A percentile compares a stretch with the other conserved stretches of the same genome.
phyloP scores from a whole-genome alignment of 2,113 vertebrate genomes.

The Brachyhypopomus occidentalis region DNA sequence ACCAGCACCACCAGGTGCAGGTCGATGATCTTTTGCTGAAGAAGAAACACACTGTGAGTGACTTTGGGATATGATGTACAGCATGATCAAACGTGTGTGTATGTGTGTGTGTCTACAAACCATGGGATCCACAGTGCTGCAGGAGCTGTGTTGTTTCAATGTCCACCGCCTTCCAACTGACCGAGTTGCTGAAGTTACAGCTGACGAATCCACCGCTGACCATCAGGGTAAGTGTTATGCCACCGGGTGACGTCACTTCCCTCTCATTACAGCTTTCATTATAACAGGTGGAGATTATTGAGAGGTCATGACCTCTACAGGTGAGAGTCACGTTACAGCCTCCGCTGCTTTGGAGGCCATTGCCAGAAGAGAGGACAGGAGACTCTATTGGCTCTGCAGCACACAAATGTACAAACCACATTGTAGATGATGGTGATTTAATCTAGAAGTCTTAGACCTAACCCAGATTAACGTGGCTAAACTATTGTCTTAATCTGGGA shows the following conservation, averaged over 20 bases:
- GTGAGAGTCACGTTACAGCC: constrained; percentile 20
- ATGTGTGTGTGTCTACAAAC: no score
- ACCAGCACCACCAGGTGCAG: no score
- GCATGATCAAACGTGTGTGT: no score
- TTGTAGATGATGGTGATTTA: not conserved
- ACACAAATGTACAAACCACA: not conserved
- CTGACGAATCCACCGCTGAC: not conserved
- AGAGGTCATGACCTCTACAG: not conserved
- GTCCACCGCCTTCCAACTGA: constrained; percentile 23
- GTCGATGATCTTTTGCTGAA: no score
- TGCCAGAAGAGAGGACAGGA: not conserved
- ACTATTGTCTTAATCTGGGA: no score
- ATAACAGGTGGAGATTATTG: not conserved
- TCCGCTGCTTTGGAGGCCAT: not conserved
- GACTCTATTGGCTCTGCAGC: constrained; percentile 1
- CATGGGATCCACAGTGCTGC: no score
- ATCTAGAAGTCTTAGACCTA: no score
- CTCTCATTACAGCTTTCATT: constrained; percentile 2
- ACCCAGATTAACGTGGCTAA: no score
- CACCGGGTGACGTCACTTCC: constrained; percentile 1
- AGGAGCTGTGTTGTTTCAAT: not conserved
- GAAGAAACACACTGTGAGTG: no score
- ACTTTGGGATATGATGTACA: no score
- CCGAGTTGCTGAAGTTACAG: constrained; percentile 38
- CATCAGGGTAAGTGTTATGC: not conserved